phyloP scores from a whole-genome alignment of 2,888 invertebrate genomes.

The Drosophila meridiana region DNA sequence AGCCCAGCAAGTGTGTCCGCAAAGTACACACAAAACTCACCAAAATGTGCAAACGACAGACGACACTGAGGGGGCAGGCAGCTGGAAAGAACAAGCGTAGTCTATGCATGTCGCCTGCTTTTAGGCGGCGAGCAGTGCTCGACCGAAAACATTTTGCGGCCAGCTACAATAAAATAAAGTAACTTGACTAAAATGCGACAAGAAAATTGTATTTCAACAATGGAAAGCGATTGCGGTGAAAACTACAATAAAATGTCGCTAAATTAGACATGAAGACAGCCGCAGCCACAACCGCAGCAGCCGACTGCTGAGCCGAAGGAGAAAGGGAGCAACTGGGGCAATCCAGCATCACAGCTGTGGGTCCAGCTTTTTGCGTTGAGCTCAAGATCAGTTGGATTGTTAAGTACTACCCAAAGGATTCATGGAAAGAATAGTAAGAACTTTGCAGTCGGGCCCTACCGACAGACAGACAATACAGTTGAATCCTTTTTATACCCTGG shows the following conservation, averaged over 20 bases:
- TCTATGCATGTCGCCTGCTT: constrained; percentile 36
- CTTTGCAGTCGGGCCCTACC: neutral
- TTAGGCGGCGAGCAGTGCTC: constrained; percentile 39
- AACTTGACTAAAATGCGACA: constrained; percentile 81
- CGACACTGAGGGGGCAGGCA: constrained; percentile 46
- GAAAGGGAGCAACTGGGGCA: neutral
- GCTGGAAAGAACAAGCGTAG: neutral
- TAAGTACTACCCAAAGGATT: constrained; percentile 1
- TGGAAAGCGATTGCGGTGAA: constrained; percentile 81
- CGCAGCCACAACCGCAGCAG: constrained; percentile 61
- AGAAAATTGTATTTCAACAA: constrained; percentile 81
- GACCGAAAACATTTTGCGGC: constrained; percentile 62
- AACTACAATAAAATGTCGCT: constrained; percentile 83
- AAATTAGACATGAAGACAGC: constrained; percentile 84
- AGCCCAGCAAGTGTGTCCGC: constrained; percentile 42
- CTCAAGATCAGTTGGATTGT: constrained; percentile 21
- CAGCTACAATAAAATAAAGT: constrained; percentile 73
- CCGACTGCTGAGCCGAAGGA: neutral
- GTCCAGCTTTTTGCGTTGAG: constrained; percentile 27
- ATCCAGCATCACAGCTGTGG: constrained; percentile 36
- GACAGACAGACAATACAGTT: neutral
- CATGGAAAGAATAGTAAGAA: neutral
- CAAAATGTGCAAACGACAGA: constrained; percentile 78
- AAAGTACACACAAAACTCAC: constrained; percentile 70
- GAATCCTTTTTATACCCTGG: too few relatives aligned